These are phyloP conservation scores for Oophaga pumilio DNA, from an alignment of 2,113 vertebrate genomes.

Conservation along the genomic window DNA sequence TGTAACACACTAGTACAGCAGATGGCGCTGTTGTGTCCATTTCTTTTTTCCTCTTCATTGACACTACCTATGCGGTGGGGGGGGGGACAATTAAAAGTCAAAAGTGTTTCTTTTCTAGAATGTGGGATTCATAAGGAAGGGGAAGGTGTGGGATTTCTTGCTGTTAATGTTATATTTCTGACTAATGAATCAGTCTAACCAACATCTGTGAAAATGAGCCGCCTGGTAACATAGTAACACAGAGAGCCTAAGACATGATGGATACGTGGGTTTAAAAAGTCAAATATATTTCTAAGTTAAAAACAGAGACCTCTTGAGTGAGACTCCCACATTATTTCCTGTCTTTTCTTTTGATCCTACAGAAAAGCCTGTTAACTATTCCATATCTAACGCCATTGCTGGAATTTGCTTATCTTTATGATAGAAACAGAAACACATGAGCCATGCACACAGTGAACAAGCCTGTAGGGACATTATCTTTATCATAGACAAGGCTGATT, in stretches of 20 bases:
- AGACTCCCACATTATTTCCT: not conserved
- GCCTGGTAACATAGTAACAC: conserved; percentile 17
- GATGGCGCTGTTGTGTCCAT: conserved; percentile 28
- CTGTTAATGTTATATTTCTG: conserved; percentile 37
- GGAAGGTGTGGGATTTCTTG: conserved; percentile 43
- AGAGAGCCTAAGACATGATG: conserved; percentile 17
- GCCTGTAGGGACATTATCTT: too few relatives aligned
- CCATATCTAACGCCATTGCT: not conserved
- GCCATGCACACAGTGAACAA: too few relatives aligned
- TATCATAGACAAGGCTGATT: not conserved
- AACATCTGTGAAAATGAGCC: conserved; percentile 29
- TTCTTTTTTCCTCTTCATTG: not conserved
- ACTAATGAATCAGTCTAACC: conserved; percentile 32
- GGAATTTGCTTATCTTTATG: not conserved
- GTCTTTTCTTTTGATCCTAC: not conserved
- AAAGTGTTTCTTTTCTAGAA: conserved; percentile 15
- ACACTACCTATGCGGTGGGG: not conserved
- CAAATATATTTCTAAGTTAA: conserved; percentile 23
- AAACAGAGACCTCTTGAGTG: not conserved
- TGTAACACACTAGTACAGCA: conserved; percentile 8
- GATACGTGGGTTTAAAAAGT: conserved; percentile 35
- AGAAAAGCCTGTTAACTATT: conserved; percentile 12
- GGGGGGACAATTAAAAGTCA: conserved; percentile 11
- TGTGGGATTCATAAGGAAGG: conserved; percentile 28
- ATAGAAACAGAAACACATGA: too few relatives aligned